Conservation (phyloP, 2,113 vertebrate species). For the Scatophagus argus region DNA sequence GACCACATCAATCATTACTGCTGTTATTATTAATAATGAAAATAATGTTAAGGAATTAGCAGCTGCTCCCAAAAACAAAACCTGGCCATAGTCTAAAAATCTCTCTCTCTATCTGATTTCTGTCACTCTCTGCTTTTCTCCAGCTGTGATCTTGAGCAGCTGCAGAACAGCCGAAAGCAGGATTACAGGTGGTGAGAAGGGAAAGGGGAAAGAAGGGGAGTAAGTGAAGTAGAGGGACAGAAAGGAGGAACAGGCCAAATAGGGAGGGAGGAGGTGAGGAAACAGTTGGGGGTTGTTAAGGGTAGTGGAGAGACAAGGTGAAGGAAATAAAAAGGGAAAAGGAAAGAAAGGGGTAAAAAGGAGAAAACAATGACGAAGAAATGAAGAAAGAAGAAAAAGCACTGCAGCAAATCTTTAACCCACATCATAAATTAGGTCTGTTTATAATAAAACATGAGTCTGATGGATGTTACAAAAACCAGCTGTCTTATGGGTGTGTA, state of each 20-base stretch:
- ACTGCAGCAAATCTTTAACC: background rate
- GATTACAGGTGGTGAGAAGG: constrained; percentile 60
- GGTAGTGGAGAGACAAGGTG: background rate
- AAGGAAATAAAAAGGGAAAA: background rate
- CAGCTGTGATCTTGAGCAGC: constrained; percentile 46
- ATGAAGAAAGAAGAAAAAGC: background rate
- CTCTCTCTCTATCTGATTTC: background rate
- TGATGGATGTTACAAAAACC: background rate
- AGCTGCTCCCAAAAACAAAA: background rate
- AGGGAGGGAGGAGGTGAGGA: background rate
- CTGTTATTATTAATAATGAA: background rate
- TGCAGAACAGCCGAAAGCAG: constrained; percentile 50
- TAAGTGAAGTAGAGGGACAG: background rate
- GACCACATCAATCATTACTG: constrained; percentile 4
- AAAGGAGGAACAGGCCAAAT: background rate
- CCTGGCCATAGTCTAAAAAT: background rate
- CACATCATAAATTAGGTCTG: background rate
- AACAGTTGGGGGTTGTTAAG: background rate
- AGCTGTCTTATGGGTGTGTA: background rate
- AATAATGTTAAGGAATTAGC: background rate
- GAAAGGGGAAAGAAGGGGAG: background rate
- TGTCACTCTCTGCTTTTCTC: background rate
- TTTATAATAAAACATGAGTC: background rate
- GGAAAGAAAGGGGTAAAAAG: background rate
- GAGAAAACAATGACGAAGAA: background rate